Base-by-base conservation (phyloP, 2,113 vertebrate species). In the Turdus rufiventris region DNA sequence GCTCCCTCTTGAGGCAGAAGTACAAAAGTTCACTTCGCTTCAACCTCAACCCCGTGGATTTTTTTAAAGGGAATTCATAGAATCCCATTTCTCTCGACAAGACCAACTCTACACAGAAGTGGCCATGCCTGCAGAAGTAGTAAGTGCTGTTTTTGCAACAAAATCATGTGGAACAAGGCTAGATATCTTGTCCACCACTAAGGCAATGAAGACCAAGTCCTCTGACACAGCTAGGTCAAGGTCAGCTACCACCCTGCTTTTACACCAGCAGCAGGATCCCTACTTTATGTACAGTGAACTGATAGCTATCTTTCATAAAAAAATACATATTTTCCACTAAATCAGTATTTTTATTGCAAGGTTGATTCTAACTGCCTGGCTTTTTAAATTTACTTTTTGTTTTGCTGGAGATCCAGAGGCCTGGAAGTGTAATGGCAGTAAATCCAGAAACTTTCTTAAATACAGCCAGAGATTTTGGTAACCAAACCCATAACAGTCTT, bases 1-100 rank as follows among this genome's bases (percentile, higher is more conserved):
- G 94, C 95, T 96, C 96, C 96, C 96, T 92, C 96, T 96, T 0
- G 75, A 96, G 95, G 95, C 56, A 86, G 47, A 95, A 86, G 29
- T 25, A 26, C 24, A 56, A 21, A 94, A 94, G 48, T 74, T 80
- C 67, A 1, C 24, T 67, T 79, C 48, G 57, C 65, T 42, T 50
- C 0, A 7, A 74, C 10, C 31, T 34, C 16, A 73, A 38, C 43
- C 17, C 14, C 0, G 4, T 3, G 21, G 17, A 36, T 38, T 85
- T 43, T 85, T 71, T 4, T 4, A 11, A 40, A 45, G 6, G 10
- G 42, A 60, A 68, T 83, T 76, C 40, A 72, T 61, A 73, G 40
- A 73, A 28, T 19, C 4, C 7, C 6, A 20, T 31, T 68, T 71
- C 13, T 42, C 18, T 36, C 34, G 50, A 28, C 14, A 38, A 50